Evolutionary conservation across 2,888 invertebrate genomes (phyloP).

Genomic region (Ormia ochracea): DNA sequence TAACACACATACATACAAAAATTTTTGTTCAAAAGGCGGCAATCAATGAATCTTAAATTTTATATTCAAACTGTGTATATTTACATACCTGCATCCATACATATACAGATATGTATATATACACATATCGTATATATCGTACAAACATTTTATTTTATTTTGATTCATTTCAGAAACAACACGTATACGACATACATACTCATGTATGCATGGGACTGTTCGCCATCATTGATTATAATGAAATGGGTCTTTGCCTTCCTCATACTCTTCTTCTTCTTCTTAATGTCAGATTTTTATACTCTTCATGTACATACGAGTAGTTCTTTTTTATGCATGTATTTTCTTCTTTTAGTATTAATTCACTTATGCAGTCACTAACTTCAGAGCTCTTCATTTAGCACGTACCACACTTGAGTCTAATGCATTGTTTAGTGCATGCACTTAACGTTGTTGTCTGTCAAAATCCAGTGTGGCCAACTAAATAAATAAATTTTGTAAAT

Average conservation of each 20-base stretch:
- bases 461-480: conserved; percentile 42
- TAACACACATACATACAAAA: not conserved
- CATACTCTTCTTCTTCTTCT: conserved; percentile 13
- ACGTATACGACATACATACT: too few species aligned
- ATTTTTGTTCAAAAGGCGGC: conserved; percentile 6
- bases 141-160: conserved; percentile 20
- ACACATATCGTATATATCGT: too few species aligned
- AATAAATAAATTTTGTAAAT: too few species aligned
- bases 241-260: conserved; percentile 41
- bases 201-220: too few species aligned
- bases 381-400: conserved; percentile 56
- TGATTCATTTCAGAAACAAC: conserved; percentile 11
- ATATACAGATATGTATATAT: too few species aligned
- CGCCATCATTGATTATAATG: conserved; percentile 12
- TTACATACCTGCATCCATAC: too few species aligned
- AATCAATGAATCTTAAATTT: conserved; percentile 23
- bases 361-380: conserved; percentile 59
- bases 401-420: conserved; percentile 53
- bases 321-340: conserved; percentile 19
- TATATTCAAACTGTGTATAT: too few species aligned
- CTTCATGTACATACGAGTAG: not conserved
- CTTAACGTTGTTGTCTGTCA: conserved; percentile 11
- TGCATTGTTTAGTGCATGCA: conserved; percentile 26
- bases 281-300: conserved; percentile 4
- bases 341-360: conserved; percentile 45